A percentile compares a stretch with the other conserved stretches of the same genome.
Evolutionary conservation across 2,888 invertebrate genomes (phyloP).

Genomic region (Sesia apiformis): DNA sequence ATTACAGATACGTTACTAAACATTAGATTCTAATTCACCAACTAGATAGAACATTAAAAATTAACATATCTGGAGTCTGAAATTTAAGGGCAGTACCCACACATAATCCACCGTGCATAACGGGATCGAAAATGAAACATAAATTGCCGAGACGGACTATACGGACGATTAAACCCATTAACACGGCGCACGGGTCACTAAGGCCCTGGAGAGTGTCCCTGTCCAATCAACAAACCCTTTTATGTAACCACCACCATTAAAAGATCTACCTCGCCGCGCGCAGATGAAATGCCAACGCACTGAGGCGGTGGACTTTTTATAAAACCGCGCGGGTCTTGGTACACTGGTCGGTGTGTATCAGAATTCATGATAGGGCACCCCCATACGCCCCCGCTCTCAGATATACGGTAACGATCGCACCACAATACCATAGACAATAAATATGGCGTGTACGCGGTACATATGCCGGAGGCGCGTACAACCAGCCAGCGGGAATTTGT

Average conservation of each 20-base stretch:
- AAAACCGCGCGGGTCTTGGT: slow-evolving; percentile 39
- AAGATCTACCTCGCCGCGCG: slow-evolving; percentile 7
- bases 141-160: slow-evolving; percentile 66
- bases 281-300: slow-evolving; percentile 7
- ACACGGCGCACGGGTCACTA: slow-evolving; percentile 58
- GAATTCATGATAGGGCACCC: slow-evolving; percentile 68
- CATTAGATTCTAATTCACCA: too few relatives aligned
- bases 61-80: slow-evolving; percentile 44
- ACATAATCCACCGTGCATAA: slow-evolving; percentile 65
- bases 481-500: slow-evolving; percentile 51
- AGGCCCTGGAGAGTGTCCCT: slow-evolving; percentile 38
- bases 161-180: slow-evolving; percentile 70
- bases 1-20: too few relatives aligned
- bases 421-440: slow-evolving; percentile 72
- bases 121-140: slow-evolving; percentile 74
- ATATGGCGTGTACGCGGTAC: slow-evolving; percentile 58
- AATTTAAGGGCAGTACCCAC: slow-evolving; percentile 40
- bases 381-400: slow-evolving; percentile 55
- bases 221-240: slow-evolving; percentile 68
- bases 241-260: slow-evolving; percentile 14
- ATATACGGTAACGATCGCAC: slow-evolving; percentile 69
- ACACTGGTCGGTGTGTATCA: slow-evolving; percentile 59
- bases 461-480: slow-evolving; percentile 54
- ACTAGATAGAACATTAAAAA: background rate
- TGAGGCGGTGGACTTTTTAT: slow-evolving; percentile 19